Evolutionary conservation across 1,140 invertebrate species (phyloP), one percentile per base, ranked within the genome.

Genomic region (Chrysoperla carnea): DNA sequence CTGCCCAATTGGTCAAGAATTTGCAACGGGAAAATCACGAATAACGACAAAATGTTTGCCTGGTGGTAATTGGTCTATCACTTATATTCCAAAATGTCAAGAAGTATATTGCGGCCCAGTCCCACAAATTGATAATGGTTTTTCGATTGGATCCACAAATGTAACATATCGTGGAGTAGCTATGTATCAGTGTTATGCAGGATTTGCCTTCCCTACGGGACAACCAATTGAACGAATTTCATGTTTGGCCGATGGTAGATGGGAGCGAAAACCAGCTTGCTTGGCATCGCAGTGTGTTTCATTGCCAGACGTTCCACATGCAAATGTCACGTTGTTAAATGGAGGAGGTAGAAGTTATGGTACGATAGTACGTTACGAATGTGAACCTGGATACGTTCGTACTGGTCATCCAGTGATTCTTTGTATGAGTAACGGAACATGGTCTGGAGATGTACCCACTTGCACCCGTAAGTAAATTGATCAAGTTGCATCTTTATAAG

Each of bases 21-120:
- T 96, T 61, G 83, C 86, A 13, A 94, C 86, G 41, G 89, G 88
- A 49, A 84, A 84, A 58, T 65, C 74, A 37, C 76, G 79, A 54
- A 81, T 93, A 47, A 76, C 78, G 6, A 90, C 87, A 1, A 75
- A 84, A 61, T 94, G 89, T 67, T 60, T 81, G 50, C 80, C 78
- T 50, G 85, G 90, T 52, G 92, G 92, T 41, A 84, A 88, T 56
- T 96, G 92, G 92, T 91, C 86, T 11, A 73, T 85, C 15, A 80
- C 76, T 29, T 89, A 90, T 56, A 91, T 96, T 56, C 91, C 92
- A 5, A 81, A 82, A 57, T 97, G 92, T 64, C 92, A 96, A 78
- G 89, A 93, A 70, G 85, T 94, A 12, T 97, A 96, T 57, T 97
- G 92, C 62, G 90, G 90, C 41, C 89, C 91, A 29, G 91, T 96